Evolutionary conservation across 1,140 invertebrate species (phyloP).

Genomic region (Zaprionus camerounensis): DNA sequence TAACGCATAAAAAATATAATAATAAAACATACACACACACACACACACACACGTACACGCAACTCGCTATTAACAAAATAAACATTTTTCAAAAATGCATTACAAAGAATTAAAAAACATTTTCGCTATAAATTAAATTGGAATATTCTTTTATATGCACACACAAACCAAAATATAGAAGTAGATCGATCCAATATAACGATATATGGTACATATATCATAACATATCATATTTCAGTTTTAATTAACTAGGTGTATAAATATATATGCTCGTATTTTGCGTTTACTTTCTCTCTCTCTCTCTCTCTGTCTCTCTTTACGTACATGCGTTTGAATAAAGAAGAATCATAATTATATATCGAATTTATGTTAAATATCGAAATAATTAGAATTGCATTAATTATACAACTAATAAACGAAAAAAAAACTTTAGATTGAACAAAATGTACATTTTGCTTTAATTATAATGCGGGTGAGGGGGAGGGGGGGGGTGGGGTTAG

Average conservation of each 20-base stretch:
- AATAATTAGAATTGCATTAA: conserved; percentile 33
- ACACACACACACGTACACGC: conserved; percentile 14
- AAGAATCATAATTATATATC: conserved; percentile 18
- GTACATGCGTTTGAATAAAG: conserved; percentile 22
- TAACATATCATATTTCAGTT: too few relatives aligned
- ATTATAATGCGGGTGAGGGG: conserved; percentile 2
- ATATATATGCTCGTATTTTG: not conserved
- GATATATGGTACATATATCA: too few relatives aligned
- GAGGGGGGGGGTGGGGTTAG: not conserved
- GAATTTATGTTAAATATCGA: conserved; percentile 28
- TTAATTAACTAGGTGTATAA: too few relatives aligned
- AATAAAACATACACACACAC: conserved; percentile 34
- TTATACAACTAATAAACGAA: conserved; percentile 61
- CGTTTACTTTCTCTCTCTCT: not conserved
- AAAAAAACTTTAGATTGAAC: conserved; percentile 37
- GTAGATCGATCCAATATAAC: not conserved
- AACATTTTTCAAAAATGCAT: conserved; percentile 52
- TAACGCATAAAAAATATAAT: conserved; percentile 34
- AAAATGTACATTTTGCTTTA: conserved; percentile 16
- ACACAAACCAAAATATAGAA: conserved; percentile 9
- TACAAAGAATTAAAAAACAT: conserved; percentile 37
- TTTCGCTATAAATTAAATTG: conserved; percentile 45
- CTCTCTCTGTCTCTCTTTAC: conserved; percentile 3
- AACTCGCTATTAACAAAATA: conserved; percentile 37
- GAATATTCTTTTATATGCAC: conserved; percentile 38